A percentile compares a stretch with the other conserved stretches of the same genome.
phyloP scores from a whole-genome alignment of 2,113 vertebrate genomes.

The Aix galericulata region DNA sequence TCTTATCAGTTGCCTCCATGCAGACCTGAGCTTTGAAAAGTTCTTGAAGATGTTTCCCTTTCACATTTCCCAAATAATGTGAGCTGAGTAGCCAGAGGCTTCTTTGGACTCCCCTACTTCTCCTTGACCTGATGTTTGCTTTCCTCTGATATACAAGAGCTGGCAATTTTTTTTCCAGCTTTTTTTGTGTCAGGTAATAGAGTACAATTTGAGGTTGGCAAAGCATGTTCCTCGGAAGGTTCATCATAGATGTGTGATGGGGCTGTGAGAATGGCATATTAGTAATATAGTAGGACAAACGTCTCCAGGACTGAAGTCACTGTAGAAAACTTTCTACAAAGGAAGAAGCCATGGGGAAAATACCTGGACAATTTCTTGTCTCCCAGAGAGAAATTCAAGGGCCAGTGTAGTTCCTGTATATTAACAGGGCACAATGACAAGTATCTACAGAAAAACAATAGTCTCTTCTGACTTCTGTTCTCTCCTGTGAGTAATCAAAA shows the following conservation, averaged over 20 bases:
- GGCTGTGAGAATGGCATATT: fast-evolving
- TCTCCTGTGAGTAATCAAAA: neutral
- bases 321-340: neutral
- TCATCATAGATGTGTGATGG: fast-evolving
- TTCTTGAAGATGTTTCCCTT: neutral
- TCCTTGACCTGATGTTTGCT: neutral
- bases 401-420: fast-evolving
- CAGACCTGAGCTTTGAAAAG: neutral
- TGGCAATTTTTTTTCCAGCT: neutral
- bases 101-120: neutral
- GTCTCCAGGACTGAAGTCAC: neutral
- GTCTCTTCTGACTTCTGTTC: neutral
- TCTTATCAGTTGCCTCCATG: neutral
- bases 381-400: neutral
- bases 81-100: neutral
- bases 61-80: neutral
- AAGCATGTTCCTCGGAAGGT: neutral
- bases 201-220: fast-evolving
- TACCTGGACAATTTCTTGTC: neutral
- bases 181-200: neutral
- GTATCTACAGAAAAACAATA: fast-evolving
- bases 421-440: neutral
- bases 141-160: neutral
- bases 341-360: neutral
- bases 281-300: neutral